These are phyloP conservation scores for Cryptus viduatorius DNA, from an alignment of 2,888 invertebrate species.

Conservation along the genomic window DNA sequence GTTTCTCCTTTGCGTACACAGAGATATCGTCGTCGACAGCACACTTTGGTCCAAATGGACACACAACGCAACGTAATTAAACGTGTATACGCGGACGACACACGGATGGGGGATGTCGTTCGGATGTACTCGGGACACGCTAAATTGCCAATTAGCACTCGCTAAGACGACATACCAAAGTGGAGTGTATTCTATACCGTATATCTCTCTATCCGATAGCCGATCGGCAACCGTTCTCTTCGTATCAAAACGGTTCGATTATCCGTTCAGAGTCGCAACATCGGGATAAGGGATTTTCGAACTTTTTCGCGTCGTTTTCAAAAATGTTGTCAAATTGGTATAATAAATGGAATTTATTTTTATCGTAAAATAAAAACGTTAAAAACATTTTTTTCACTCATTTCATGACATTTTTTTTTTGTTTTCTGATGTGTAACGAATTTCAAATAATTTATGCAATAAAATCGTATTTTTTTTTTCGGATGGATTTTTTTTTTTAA, in stretches of 20 bases:
- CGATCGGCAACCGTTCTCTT: not conserved
- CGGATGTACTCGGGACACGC: slow-evolving; percentile 39
- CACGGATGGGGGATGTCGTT: not conserved
- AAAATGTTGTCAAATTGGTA: too few relatives aligned
- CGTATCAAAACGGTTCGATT: not conserved
- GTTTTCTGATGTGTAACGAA: too few relatives aligned
- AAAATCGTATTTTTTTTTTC: too few relatives aligned
- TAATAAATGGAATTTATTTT: too few relatives aligned
- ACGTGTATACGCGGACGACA: slow-evolving; percentile 40
- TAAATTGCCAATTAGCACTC: slow-evolving; percentile 63
- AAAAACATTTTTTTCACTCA: too few relatives aligned
- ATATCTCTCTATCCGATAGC: not conserved
- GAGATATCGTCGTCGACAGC: not conserved
- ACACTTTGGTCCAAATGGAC: slow-evolving; percentile 28
- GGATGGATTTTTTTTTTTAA: too few relatives aligned
- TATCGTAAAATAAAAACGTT: too few relatives aligned
- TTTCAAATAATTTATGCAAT: too few relatives aligned
- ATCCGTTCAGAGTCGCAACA: too few relatives aligned
- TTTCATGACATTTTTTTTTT: too few relatives aligned
- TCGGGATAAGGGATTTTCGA: too few relatives aligned
- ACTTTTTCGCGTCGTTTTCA: too few relatives aligned
- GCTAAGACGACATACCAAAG: slow-evolving; percentile 22
- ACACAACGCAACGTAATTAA: slow-evolving; percentile 54
- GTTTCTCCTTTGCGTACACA: slow-evolving; percentile 11
- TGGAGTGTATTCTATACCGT: not conserved